Base-by-base conservation (phyloP, 2,888 invertebrate species). In the Tipula lateralis region DNA sequence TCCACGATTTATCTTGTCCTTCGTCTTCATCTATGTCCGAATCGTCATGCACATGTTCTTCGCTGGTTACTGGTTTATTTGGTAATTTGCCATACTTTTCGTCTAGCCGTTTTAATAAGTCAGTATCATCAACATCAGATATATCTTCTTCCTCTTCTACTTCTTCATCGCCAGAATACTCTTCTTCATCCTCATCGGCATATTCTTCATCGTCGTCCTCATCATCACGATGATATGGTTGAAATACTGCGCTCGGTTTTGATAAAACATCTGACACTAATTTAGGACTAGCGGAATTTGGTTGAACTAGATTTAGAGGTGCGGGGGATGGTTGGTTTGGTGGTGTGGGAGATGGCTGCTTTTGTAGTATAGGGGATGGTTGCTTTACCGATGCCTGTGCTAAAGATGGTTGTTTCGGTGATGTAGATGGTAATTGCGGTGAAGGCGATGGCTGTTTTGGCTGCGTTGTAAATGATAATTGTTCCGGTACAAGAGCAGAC, bases 81-180 rank as follows among this genome's bases (percentile, higher is more conserved):
- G 93, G 93, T 84, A 95, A 89, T 86, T 94, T 93, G 84, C 95
- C 95, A 88, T 95, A 95, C 91, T 94, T 94, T 30, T 93, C 93
- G 88, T 95, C 95, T 85, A 95, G 90, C 86, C 94, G 92, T 87
- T 91, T 93, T 87, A 95, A 91, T 83, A 95, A 90, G 86, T 95
- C 94, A 5, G 92, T 92, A 88, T 95, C 95, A 87, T 94, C 94
- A 0, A 94, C 93, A 87, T 94, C 94, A 0, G 93, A 93, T 86
- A 92, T 91, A 81, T 91, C 92, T 16, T 90, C 91, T 32, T 91
- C 88, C 85, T 89, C 89, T 13, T 66, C 66, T 24, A 24, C 66
- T 0, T 89, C 90, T 0, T 89, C 90, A 36, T 91, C 91, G 84
- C 91, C 90, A 12, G 88, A 87, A 44, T 88, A 88, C 34, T 89